Base-by-base conservation (phyloP, 2,113 vertebrate species). In the Mugil cephalus region DNA sequence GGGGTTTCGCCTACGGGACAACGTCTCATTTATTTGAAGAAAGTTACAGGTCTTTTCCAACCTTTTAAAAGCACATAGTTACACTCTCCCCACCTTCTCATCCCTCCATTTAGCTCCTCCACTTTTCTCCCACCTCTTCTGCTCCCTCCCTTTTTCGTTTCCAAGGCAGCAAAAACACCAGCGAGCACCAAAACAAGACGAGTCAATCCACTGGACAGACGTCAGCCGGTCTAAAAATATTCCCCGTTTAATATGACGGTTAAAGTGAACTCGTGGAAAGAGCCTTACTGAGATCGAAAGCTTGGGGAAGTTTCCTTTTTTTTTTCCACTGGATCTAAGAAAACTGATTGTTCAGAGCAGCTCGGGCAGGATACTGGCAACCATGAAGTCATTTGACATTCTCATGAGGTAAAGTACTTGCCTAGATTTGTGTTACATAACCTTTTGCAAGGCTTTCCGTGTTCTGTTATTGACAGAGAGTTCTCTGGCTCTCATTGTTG, bases 141-240 rank as follows among this genome's bases (percentile, higher is more conserved):
- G 10, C 45, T 69, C 47, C 46, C 11, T 51, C 59, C 24, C 10
- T 54, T 34, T 66, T 69, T 61, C 61, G 79, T 90, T 68, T 77
- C 85, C 85, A 88, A 47, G 58, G 89, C 77, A 91, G 75, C 89
- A 45, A 6, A 66, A 71, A 81, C 62, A 70, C 47, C 69, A 88
- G 82, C 62, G 88, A 89, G 86, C 74, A 85, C 46, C 1, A 84
- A 80, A 80, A 92, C 77, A 86, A 81, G 63, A 55, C 61, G 63
- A 82, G 66, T 77, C 38, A 69, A 81, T 48, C 61, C 58, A 18
- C 47, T 10, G 14, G 81, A 64, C 52, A 54, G 39, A 62, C 3
- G 6, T 21, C 59, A 35, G 64, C 35, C 60, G 53, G 24, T 59
- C 52, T 69, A 60, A 67, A 84, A 73, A 72, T 50, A 34, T 75